These are phyloP conservation scores for Cheilosia vulpina DNA, from an alignment of 2,888 invertebrate species.

Conservation along the genomic window DNA sequence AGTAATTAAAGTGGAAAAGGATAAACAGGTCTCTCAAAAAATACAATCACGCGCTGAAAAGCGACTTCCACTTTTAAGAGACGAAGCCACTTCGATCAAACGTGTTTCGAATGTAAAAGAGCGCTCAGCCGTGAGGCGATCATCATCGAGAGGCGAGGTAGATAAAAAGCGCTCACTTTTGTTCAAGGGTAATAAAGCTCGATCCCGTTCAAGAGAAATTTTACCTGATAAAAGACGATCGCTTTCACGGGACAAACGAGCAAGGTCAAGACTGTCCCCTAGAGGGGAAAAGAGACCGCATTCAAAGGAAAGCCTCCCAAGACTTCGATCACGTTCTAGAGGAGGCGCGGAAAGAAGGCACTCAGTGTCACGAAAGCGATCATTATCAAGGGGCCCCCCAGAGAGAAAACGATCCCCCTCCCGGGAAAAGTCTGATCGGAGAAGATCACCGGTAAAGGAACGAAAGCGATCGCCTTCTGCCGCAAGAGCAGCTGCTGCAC, in stretches of 20 bases:
- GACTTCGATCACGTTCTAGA: conserved; percentile 38
- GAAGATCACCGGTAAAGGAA: conserved; percentile 39
- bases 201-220: conserved; percentile 39
- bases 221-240: conserved; percentile 35
- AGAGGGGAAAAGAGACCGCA: conserved; percentile 26
- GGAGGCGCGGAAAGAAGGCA: conserved; percentile 77
- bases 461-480: conserved; percentile 43
- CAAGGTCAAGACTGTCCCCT: conserved; percentile 16
- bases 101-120: not conserved
- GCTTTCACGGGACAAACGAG: conserved; percentile 19
- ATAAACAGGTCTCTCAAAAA: conserved; percentile 12
- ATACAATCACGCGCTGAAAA: conserved; percentile 11
- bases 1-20: conserved; percentile 40
- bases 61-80: conserved; percentile 32
- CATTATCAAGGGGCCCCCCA: conserved; percentile 28
- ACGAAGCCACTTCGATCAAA: conserved; percentile 1
- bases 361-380: conserved; percentile 78
- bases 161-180: conserved; percentile 22
- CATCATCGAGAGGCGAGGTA: conserved; percentile 25
- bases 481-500: conserved; percentile 36
- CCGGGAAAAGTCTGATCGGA: conserved; percentile 29
- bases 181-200: not conserved
- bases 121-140: conserved; percentile 11
- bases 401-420: conserved; percentile 33
- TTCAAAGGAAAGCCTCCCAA: conserved; percentile 8